These are phyloP conservation scores for Oscheius sp. DNA, from an alignment of 2,888 invertebrate genomes.

Conservation along the genomic window DNA sequence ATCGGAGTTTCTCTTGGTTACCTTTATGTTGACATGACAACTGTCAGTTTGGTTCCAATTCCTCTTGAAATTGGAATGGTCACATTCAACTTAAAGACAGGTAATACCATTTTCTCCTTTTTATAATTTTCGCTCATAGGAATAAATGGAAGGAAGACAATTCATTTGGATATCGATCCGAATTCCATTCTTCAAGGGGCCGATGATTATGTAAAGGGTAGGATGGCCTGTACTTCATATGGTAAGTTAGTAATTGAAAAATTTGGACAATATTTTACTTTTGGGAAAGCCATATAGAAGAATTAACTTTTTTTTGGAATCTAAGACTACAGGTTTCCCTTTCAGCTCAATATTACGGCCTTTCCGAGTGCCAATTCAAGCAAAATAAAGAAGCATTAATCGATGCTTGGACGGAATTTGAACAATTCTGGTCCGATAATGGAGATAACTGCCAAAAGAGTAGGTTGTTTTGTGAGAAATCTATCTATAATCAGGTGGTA, in stretches of 20 bases:
- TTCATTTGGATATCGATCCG: background rate
- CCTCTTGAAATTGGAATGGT: background rate
- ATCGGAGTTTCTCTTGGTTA: background rate
- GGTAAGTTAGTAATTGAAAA: no score
- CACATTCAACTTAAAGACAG: background rate
- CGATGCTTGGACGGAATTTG: background rate
- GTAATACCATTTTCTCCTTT: no score
- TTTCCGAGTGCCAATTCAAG: background rate
- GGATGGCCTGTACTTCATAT: no score
- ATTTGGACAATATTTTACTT: no score
- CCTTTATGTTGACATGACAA: background rate
- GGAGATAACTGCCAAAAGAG: background rate
- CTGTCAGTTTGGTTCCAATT: no score
- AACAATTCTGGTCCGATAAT: slow-evolving; percentile 5
- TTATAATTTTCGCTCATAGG: no score
- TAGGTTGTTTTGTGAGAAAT: background rate
- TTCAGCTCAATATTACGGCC: background rate
- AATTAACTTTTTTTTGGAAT: no score
- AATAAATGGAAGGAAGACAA: background rate
- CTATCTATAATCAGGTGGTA: background rate
- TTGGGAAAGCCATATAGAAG: no score
- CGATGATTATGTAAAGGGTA: no score
- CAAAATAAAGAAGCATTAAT: background rate
- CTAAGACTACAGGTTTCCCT: no score
- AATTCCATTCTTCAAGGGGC: background rate